Conservation (phyloP, 2,113 vertebrate species). For the Atractosteus spatula region DNA sequence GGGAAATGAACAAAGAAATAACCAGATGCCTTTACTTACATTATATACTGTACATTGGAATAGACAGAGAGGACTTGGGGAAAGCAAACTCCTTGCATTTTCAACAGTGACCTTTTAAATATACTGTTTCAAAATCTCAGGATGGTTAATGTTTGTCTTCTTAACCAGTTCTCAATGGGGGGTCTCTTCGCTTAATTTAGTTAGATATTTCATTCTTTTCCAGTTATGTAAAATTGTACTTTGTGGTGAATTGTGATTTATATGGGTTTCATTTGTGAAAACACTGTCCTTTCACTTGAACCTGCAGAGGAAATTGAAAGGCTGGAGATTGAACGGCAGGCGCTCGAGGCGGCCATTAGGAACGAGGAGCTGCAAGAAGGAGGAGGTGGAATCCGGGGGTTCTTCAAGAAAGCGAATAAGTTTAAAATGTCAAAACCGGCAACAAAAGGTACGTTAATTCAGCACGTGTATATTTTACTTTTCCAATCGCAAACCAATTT, state of each 20-base stretch:
- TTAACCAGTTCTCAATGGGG: too few relatives aligned
- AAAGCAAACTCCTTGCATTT: too few relatives aligned
- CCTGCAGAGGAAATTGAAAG: conserved; percentile 81
- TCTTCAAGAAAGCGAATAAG: conserved; percentile 77
- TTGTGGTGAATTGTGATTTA: background rate
- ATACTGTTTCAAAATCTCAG: too few relatives aligned
- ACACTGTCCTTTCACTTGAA: conserved; percentile 15
- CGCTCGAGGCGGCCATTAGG: conserved; percentile 72
- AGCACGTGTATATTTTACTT: background rate
- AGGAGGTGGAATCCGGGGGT: conserved; percentile 57
- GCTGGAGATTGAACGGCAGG: conserved; percentile 78
- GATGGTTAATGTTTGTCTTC: too few relatives aligned
- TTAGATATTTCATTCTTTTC: too few relatives aligned
- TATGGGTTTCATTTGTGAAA: conserved; percentile 4
- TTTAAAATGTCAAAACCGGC: conserved; percentile 67
- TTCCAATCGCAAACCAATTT: background rate
- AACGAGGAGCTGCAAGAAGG: conserved; percentile 72
- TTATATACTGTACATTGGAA: too few relatives aligned
- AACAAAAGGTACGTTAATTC: conserved; percentile 69
- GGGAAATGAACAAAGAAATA: too few relatives aligned
- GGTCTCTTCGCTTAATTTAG: too few relatives aligned
- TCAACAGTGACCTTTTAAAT: too few relatives aligned
- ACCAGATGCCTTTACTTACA: too few relatives aligned
- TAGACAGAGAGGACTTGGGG: too few relatives aligned
- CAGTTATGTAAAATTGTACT: too few relatives aligned